These are phyloP conservation scores for Motacilla alba DNA, from an alignment of 2,113 vertebrate genomes.

Conservation along the genomic window DNA sequence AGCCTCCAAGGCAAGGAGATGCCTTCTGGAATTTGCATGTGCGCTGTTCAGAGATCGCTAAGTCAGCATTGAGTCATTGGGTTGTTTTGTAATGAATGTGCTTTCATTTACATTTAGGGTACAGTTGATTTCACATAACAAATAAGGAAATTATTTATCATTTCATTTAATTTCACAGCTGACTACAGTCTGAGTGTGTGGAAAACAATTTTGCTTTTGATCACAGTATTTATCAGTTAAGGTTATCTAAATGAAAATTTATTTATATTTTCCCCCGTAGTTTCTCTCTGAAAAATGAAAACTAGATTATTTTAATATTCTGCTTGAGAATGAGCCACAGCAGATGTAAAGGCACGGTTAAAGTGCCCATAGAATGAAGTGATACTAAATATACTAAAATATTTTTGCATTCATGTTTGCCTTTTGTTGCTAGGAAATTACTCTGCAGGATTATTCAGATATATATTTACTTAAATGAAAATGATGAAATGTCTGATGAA, in stretches of 20 bases:
- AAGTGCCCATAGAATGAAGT: not conserved
- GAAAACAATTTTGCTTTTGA: conserved; percentile 34
- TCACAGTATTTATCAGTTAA: conserved; percentile 13
- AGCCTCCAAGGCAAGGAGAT: not conserved
- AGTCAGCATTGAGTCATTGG: not conserved
- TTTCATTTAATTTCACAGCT: conserved; percentile 70
- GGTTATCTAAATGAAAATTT: conserved; percentile 34
- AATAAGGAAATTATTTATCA: conserved; percentile 46
- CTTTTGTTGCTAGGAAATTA: not conserved
- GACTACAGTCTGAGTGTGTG: conserved; percentile 36
- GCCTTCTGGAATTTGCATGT: not conserved
- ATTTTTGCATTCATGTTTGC: not conserved
- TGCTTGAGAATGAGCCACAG: not conserved
- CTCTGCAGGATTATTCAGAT: not conserved
- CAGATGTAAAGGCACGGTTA: not conserved
- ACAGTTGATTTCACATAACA: conserved; percentile 42
- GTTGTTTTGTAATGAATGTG: conserved; percentile 43
- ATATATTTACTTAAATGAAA: not conserved
- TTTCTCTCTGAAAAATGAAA: not conserved
- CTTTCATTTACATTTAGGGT: conserved; percentile 18
- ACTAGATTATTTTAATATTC: not conserved
- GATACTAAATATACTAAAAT: not conserved
- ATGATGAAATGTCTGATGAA: not conserved
- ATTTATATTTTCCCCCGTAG: not conserved
- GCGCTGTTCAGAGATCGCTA: not conserved